These are phyloP conservation scores for Xiphophorus maculatus DNA, from an alignment of 2,113 vertebrate genomes.

Conservation along the genomic window DNA sequence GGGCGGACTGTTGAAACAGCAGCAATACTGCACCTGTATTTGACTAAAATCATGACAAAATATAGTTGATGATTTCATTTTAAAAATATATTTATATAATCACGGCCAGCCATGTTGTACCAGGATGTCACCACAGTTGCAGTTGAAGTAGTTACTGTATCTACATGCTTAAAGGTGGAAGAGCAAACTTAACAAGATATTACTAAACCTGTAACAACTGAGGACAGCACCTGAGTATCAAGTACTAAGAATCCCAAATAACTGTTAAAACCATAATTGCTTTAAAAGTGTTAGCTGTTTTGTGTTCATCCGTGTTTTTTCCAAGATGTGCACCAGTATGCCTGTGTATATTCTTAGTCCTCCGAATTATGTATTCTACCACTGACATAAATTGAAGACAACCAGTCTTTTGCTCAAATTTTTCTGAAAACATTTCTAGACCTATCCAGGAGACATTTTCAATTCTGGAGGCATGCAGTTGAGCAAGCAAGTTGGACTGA, in stretches of 20 bases:
- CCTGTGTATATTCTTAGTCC: no score
- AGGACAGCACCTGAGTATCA: constrained; percentile 9
- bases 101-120: not conserved
- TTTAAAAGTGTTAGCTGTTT: no score
- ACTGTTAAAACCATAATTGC: not conserved
- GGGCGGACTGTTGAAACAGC: not conserved
- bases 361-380: no score
- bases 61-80: not conserved
- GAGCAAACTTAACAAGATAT: not conserved
- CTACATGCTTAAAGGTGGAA: not conserved
- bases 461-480: no score
- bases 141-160: no score
- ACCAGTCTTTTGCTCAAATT: no score
- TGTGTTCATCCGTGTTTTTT: no score
- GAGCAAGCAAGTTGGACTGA: no score
- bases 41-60: not conserved
- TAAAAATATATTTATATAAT: not conserved
- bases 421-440: no score
- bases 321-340: no score
- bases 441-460: no score
- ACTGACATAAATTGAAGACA: no score
- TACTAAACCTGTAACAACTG: constrained; percentile 16
- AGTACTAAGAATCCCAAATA: constrained; percentile 49
- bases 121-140: not conserved
- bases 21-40: not conserved